These are phyloP conservation scores for Xyrichtys novacula DNA, from an alignment of 2,797 vertebrate species.

Conservation along the genomic window DNA sequence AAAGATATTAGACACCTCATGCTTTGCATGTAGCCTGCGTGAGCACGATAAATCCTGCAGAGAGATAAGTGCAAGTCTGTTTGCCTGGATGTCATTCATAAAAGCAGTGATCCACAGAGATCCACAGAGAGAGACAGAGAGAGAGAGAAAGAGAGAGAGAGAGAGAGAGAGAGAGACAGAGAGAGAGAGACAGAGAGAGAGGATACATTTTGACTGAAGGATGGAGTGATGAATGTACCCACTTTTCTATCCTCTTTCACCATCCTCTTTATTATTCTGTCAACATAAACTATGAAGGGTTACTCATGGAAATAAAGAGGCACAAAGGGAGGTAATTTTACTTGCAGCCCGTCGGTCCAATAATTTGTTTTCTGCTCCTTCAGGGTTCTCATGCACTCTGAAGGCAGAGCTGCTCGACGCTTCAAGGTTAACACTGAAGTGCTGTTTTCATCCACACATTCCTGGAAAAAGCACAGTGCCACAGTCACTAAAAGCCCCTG, in stretches of 20 bases:
- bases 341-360: slow-evolving; percentile 72
- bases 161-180: slow-evolving; percentile 29
- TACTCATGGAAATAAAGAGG: slow-evolving; percentile 79
- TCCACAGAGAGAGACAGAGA: slow-evolving; percentile 20
- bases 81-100: slow-evolving; percentile 66
- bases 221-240: slow-evolving; percentile 64
- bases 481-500: slow-evolving; percentile 69
- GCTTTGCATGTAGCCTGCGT: slow-evolving; percentile 30
- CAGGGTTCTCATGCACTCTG: slow-evolving; percentile 67
- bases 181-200: slow-evolving; percentile 20
- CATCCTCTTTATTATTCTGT: slow-evolving; percentile 78
- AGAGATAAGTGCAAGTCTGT: slow-evolving; percentile 63
- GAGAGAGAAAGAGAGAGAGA: slow-evolving; percentile 30
- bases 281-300: slow-evolving; percentile 76
- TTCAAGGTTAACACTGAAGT: slow-evolving; percentile 82
- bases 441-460: slow-evolving; percentile 75
- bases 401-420: slow-evolving; percentile 70
- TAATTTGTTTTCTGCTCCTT: slow-evolving; percentile 79
- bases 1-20: slow-evolving; percentile 43
- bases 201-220: slow-evolving; percentile 51
- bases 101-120: slow-evolving; percentile 50
- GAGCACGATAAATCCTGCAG: slow-evolving; percentile 52
- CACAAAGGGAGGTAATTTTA: slow-evolving; percentile 75
- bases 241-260: slow-evolving; percentile 49
- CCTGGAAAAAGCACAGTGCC: slow-evolving; percentile 64